These are phyloP conservation scores for Trachurus trachurus DNA, from an alignment of 2,797 vertebrate genomes.

Conservation along the genomic window DNA sequence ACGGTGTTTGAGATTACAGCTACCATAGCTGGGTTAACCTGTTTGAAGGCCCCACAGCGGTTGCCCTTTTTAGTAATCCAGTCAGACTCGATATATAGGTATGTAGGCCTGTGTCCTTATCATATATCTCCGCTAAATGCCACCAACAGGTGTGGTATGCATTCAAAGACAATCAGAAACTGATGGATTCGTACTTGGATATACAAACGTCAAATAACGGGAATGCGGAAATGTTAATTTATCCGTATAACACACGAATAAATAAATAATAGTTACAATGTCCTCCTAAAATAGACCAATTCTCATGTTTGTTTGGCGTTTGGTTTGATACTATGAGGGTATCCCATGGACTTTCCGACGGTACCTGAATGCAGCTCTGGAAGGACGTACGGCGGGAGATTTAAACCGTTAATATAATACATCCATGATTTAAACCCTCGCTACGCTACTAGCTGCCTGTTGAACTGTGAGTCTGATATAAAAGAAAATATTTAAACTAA, in stretches of 20 bases:
- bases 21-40: background rate
- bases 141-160: background rate
- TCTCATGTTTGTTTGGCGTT: background rate
- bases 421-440: too few relatives aligned
- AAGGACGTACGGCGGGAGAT: constrained; percentile 53
- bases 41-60: background rate
- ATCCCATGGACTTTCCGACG: background rate
- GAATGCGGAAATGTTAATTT: background rate
- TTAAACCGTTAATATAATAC: too few relatives aligned
- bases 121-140: background rate
- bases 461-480: constrained; percentile 24
- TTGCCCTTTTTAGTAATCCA: background rate
- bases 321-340: background rate
- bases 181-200: background rate
- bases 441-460: background rate
- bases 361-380: constrained; percentile 18
- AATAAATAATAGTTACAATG: background rate
- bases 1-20: background rate
- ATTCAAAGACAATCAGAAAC: background rate
- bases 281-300: background rate
- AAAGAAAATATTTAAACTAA: background rate
- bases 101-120: too few relatives aligned
- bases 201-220: background rate
- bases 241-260: background rate
- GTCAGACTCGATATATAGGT: background rate